Evolutionary conservation across 2,888 invertebrate genomes (phyloP).

Genomic region (Tipula helvola): DNA sequence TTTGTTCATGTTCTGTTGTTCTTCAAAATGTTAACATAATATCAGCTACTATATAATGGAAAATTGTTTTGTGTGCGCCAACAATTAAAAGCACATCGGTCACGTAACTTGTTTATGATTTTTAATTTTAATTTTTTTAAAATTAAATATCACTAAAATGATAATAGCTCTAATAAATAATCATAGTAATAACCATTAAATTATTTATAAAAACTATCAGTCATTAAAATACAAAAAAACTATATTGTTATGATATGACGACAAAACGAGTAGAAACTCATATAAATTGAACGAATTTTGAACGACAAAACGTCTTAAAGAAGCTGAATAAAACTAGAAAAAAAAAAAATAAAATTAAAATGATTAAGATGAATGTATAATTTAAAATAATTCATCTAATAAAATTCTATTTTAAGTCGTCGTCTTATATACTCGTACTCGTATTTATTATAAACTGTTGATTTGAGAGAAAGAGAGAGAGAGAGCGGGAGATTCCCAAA

Average conservation of each 20-base stretch:
- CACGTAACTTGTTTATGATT: background rate
- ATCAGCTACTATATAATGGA: too few species aligned
- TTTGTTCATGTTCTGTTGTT: background rate
- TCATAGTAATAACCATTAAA: background rate
- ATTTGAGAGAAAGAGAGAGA: too few species aligned
- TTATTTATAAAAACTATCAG: background rate
- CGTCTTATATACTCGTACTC: background rate
- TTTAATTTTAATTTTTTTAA: background rate
- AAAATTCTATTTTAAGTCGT: background rate
- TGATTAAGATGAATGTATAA: constrained; percentile 4
- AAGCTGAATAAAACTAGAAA: background rate
- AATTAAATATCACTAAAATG: background rate
- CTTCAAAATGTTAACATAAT: too few species aligned
- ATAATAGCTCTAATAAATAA: background rate
- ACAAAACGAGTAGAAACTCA: background rate
- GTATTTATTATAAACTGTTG: background rate
- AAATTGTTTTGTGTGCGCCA: background rate
- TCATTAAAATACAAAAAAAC: background rate
- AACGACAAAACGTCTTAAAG: background rate
- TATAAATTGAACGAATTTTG: background rate
- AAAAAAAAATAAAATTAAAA: background rate
- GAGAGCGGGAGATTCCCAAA: background rate
- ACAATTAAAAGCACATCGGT: background rate
- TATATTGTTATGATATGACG: background rate
- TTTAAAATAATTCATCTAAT: background rate